These are phyloP conservation scores for Lontra canadensis DNA, from an alignment of 2,113 vertebrate genomes.

Conservation along the genomic window DNA sequence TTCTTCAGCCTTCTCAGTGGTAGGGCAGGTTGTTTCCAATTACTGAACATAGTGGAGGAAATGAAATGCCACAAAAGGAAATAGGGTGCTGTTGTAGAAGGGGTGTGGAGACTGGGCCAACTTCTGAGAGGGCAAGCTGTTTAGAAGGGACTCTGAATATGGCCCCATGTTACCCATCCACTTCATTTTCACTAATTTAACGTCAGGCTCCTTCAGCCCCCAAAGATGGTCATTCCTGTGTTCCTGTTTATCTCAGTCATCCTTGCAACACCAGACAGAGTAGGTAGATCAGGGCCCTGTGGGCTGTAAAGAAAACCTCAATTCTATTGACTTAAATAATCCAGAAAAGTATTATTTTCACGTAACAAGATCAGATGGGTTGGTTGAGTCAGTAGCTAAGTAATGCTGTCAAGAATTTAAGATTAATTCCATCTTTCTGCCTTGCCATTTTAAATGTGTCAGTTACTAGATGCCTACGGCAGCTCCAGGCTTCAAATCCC, in stretches of 20 bases:
- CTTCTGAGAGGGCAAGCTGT: not conserved
- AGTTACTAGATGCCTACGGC: not conserved
- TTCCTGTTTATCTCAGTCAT: not conserved
- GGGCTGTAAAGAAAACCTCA: not conserved
- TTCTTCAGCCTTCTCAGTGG: not conserved
- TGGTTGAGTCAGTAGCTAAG: not conserved
- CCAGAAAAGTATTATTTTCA: not conserved
- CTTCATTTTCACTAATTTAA: not conserved
- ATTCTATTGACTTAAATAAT: not conserved
- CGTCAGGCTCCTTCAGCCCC: not conserved
- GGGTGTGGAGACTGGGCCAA: no score
- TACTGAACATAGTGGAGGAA: not conserved
- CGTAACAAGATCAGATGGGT: not conserved
- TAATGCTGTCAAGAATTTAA: not conserved
- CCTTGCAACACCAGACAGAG: not conserved
- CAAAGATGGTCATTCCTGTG: not conserved
- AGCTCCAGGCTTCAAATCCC: not conserved
- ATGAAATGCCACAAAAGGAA: not conserved
- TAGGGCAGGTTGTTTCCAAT: not conserved
- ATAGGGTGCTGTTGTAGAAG: not conserved
- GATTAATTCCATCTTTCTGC: not conserved
- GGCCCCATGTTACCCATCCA: not conserved
- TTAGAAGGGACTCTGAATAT: not conserved
- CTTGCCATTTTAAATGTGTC: not conserved
- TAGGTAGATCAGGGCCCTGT: not conserved